Base-by-base conservation (phyloP, 2,113 vertebrate genomes). In the Hipposideros armiger region DNA sequence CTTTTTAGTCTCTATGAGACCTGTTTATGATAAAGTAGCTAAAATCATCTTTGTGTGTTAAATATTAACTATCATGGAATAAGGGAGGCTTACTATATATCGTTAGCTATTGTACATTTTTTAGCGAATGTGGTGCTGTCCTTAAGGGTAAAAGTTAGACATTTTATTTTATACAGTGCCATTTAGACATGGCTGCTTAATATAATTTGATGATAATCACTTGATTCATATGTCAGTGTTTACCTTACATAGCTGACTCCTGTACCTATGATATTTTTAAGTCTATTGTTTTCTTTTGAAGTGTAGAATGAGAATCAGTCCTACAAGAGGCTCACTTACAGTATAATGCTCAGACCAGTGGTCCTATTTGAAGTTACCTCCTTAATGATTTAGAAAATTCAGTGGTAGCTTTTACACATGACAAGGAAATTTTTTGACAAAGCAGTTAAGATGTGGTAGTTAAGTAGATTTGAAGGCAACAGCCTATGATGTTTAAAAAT, bases 221-320 rank as follows among this genome's bases (percentile, higher is more conserved):
- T 85, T 54, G 58, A 17, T 67, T 91, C 42, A 32, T 32, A 30
- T 42, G 32, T 88, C 30, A 47, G 1, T 64, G 30, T 56, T 42
- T 86, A 17, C 4, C 64, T 42, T 86, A 17, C 4, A 1, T 82
- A 54, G 28, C 54, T 89, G 17, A 52, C 64, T 69, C 2, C 22
- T 26, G 17, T 77, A 76, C 7, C 56, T 95, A 2, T 64, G n/a
- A 78, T 84, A n/a, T 60, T 87, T 85, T 83, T 85, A 87, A 77
- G 17, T 52, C n/a, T 91, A 1, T 11, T 90, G 10, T 91, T 91
- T 69, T 95, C 62, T 93, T 95, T 92, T 64, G 40, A 86, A 92
- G 90, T 83, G 54, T 66, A 77, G 26, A 72, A 77, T 50, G 67
- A 56, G 42, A 82, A 30, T 64, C 28, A 66, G 14, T 92, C 36